These are phyloP conservation scores for Emmelina monodactyla DNA, from an alignment of 2,888 invertebrate species.

Conservation along the genomic window DNA sequence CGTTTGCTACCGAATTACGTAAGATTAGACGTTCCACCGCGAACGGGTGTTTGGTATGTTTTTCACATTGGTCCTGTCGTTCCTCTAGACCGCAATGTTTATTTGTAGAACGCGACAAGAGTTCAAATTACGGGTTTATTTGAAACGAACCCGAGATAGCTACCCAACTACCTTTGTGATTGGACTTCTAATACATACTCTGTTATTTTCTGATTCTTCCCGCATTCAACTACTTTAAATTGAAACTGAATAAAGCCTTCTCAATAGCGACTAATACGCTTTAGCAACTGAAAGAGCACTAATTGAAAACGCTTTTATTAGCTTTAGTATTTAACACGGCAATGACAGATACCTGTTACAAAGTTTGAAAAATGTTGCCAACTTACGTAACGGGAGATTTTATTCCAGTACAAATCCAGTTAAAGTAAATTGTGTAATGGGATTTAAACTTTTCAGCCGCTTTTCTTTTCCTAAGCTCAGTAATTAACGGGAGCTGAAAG, in stretches of 20 bases:
- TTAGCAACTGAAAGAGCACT: no score
- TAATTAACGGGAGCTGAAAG: conserved; percentile 47
- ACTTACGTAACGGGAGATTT: no score
- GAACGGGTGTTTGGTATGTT: conserved; percentile 30
- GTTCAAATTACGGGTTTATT: conserved; percentile 42
- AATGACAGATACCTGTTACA: no score
- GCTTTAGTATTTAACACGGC: no score
- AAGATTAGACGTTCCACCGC: conserved; percentile 31
- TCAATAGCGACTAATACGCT: no score
- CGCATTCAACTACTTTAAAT: no score
- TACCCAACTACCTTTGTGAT: conserved; percentile 35
- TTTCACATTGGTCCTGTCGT: conserved; percentile 33
- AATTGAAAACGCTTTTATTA: no score
- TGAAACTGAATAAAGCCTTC: no score
- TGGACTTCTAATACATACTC: no score
- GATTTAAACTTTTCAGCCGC: conserved; percentile 34
- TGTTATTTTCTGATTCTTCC: no score
- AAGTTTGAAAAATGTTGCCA: no score
- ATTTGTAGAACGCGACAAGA: conserved; percentile 35
- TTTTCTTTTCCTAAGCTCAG: conserved; percentile 24
- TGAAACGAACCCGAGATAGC: conserved; percentile 35
- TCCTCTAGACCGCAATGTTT: conserved; percentile 38
- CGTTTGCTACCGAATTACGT: conserved; percentile 32
- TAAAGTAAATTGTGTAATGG: conserved; percentile 20
- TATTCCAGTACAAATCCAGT: no score